Base-by-base conservation (phyloP, 2,797 vertebrate species). In the Etheostoma perlongum region DNA sequence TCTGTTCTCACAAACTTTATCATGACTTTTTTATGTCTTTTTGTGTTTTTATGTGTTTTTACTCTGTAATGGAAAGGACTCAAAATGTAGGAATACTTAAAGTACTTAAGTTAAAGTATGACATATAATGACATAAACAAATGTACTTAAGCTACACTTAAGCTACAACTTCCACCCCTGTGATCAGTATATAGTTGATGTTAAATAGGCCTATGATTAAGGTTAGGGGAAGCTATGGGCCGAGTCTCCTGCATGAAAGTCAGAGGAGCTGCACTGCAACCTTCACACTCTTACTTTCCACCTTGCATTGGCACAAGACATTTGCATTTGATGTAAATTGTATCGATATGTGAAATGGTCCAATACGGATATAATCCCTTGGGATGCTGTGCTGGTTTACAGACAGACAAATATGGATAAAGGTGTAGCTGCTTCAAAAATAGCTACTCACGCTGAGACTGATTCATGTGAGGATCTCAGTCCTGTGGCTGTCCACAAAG, bases 391-490 rank as follows among this genome's bases (percentile, higher is more conserved):
- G 67, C 25, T 51, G 70, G 33, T 71, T 72, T 54, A 36, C 23
- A 68, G 71, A 64, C 64, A 62, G 51, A 73, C 44, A 59, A 44
- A 78, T 64, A 72, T 33, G 47, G 70, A 61, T 54, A 19, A 74
- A 68, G 52, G 57, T 58, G 42, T 81, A 58, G 58, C 63, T 46
- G 68, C 80, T 82, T 85, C 61, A 73, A 79, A 77, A 66, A 53
- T 63, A 81, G 71, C 67, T 68, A 61, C 74, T 90, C 62, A 63
- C 73, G 52, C 57, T 83, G 72, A 68, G 82, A 86, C 81, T 78
- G 80, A 89, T 78, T 85, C 58, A 82, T 83, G 68, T 71, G 58
- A 70, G 74, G 67, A 77, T 74, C 40, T 75, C 72, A 53, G 82
- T 85, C 76, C 74, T 70, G 81, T 70, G 72, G 68, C 74, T 76